These are phyloP conservation scores for Abrostola tripartita DNA, from an alignment of 2,888 invertebrate genomes.

Conservation along the genomic window DNA sequence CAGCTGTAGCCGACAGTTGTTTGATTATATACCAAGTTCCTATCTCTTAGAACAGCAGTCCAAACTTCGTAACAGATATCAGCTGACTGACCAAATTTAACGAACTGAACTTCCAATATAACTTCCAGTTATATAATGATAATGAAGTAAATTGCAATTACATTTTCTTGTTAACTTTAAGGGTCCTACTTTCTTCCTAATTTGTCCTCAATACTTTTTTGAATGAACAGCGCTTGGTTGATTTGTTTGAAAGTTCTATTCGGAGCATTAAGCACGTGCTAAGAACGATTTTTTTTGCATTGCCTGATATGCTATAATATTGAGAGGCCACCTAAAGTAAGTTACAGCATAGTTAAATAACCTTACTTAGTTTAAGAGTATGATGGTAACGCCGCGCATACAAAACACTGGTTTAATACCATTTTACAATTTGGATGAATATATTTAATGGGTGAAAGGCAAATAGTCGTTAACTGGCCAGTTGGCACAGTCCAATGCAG, in stretches of 20 bases:
- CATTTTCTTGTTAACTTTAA: background rate
- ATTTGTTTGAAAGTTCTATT: too few relatives aligned
- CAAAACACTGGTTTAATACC: conserved; percentile 46
- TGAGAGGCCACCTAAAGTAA: background rate
- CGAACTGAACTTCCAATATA: conserved; percentile 5
- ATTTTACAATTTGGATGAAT: conserved; percentile 56
- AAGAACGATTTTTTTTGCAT: too few relatives aligned
- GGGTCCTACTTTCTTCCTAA: too few relatives aligned
- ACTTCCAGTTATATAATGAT: conserved; percentile 3
- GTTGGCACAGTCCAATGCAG: conserved; percentile 72
- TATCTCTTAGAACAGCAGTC: conserved; percentile 15
- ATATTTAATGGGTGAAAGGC: conserved; percentile 68
- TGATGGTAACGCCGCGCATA: conserved; percentile 11
- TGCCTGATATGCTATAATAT: background rate
- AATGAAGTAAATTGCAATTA: conserved; percentile 1
- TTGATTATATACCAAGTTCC: conserved; percentile 22
- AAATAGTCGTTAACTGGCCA: conserved; percentile 71
- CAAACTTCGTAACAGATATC: conserved; percentile 29
- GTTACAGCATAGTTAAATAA: background rate
- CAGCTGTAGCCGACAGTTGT: conserved; percentile 13
- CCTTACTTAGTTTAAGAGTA: conserved; percentile 5
- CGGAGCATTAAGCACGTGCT: too few relatives aligned
- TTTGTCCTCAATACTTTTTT: too few relatives aligned
- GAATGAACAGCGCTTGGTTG: too few relatives aligned
- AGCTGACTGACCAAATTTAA: conserved; percentile 32